These are phyloP conservation scores for Apostichopus japonicus DNA, from an alignment of 35 echinoderm and acorn worm genomes.

Conservation along the genomic window DNA sequence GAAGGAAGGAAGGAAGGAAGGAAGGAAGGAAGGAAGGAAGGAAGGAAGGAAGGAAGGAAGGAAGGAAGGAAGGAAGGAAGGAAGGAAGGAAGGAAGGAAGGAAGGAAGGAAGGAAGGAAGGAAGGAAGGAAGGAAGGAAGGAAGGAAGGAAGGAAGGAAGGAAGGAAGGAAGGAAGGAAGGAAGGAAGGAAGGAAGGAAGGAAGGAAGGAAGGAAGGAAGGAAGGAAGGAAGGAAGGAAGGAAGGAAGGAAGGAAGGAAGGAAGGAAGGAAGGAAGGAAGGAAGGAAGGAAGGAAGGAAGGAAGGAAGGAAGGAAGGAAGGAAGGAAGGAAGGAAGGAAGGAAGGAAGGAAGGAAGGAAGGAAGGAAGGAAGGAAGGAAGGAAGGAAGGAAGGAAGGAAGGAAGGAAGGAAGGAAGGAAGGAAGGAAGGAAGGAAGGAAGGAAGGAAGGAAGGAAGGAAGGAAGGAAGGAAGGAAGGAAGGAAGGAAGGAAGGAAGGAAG, in stretches of 20 bases:
- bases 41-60: background rate
- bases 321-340: background rate
- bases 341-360: background rate
- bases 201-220: background rate
- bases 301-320: background rate
- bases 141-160: background rate
- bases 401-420: background rate
- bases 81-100: background rate
- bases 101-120: background rate
- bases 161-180: background rate
- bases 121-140: background rate
- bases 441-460: background rate
- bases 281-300: background rate
- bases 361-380: background rate
- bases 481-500: background rate
- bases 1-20: constrained; percentile 22
- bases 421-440: background rate
- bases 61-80: background rate
- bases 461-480: background rate
- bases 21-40: background rate
- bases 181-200: background rate
- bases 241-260: background rate
- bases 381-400: background rate
- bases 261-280: background rate
- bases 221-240: background rate